Conservation (phyloP, 2,888 invertebrate genomes). For the Drosophila subquinaria region DNA sequence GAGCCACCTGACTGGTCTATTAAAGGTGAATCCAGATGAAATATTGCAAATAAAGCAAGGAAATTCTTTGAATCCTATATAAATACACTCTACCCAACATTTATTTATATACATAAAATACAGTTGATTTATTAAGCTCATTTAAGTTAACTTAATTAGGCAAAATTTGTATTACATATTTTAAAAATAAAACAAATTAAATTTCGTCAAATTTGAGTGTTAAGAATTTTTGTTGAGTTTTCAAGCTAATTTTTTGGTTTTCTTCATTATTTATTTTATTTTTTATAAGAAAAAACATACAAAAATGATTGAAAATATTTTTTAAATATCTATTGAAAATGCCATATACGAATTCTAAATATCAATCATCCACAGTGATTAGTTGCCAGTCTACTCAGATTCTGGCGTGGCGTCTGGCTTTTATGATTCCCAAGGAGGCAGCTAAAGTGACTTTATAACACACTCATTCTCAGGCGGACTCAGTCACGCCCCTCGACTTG, state of each 20-base stretch:
- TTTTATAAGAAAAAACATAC: too few species aligned
- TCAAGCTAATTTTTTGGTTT: too few species aligned
- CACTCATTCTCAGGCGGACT: conserved; percentile 30
- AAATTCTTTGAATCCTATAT: too few species aligned
- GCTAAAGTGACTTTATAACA: conserved; percentile 57
- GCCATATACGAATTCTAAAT: neutral
- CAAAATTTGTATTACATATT: too few species aligned
- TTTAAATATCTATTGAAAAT: neutral
- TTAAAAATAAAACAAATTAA: too few species aligned
- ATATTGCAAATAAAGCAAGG: neutral
- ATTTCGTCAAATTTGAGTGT: too few species aligned
- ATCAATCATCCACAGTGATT: conserved; percentile 44
- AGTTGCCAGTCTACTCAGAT: conserved; percentile 18
- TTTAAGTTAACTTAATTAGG: too few species aligned
- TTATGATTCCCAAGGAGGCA: conserved; percentile 38
- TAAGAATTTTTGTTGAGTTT: too few species aligned
- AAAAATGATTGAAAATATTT: too few species aligned
- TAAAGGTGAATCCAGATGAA: neutral
- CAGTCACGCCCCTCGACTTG: conserved; percentile 14
- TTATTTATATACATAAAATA: too few species aligned
- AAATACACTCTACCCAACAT: neutral
- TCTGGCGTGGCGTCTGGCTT: conserved; percentile 23
- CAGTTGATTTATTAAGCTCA: too few species aligned
- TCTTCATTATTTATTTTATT: too few species aligned
- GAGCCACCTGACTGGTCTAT: neutral